Conservation (phyloP, 2,888 invertebrate genomes). For the Charanyca ferruginea region DNA sequence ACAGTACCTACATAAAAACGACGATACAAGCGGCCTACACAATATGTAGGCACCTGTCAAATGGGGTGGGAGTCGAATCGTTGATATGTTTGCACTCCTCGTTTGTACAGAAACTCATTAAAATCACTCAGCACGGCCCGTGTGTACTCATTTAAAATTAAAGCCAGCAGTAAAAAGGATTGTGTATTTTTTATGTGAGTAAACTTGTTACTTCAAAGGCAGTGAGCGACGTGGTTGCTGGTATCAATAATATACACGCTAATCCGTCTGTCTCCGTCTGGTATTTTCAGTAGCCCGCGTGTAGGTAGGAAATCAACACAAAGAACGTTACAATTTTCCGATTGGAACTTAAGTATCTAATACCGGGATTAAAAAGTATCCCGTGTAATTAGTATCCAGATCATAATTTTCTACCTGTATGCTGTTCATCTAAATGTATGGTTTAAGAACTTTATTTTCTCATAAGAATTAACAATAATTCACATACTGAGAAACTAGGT, state of each 20-base stretch:
- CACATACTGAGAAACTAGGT: too few relatives aligned
- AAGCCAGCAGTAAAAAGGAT: constrained; percentile 10
- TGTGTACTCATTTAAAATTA: constrained; percentile 40
- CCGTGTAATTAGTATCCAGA: too few relatives aligned
- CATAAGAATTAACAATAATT: too few relatives aligned
- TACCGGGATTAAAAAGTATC: too few relatives aligned
- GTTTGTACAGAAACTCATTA: constrained; percentile 37
- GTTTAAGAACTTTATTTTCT: too few relatives aligned
- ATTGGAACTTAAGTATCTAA: too few relatives aligned
- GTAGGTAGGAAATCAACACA: too few relatives aligned
- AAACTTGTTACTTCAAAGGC: constrained; percentile 5
- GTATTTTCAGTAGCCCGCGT: too few relatives aligned
- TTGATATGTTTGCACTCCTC: constrained; percentile 23
- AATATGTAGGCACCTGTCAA: constrained; percentile 9
- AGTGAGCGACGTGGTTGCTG: neutral
- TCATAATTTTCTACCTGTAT: too few relatives aligned
- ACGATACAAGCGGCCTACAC: neutral
- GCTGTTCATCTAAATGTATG: too few relatives aligned
- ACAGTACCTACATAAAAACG: too few relatives aligned
- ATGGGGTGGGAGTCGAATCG: neutral
- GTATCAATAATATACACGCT: constrained; percentile 8
- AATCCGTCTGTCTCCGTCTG: neutral
- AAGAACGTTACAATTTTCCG: too few relatives aligned
- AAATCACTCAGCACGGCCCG: neutral
- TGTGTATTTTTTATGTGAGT: constrained; percentile 22